phyloP scores from a whole-genome alignment of 2,888 invertebrate species.

The Drosophila multiciliata region DNA sequence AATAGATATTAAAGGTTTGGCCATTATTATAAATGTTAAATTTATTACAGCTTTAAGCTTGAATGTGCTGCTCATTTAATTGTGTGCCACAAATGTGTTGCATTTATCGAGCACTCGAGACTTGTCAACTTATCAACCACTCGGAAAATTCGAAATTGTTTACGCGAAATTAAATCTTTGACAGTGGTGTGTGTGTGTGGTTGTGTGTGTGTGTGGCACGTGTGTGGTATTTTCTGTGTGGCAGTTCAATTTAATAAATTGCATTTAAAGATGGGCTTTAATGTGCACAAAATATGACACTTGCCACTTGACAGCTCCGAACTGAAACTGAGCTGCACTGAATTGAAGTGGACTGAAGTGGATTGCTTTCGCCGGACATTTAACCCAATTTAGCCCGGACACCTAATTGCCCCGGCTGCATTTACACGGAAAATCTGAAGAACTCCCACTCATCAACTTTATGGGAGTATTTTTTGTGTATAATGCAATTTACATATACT shows the following conservation, averaged over 20 bases:
- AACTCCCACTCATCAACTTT: constrained; percentile 43
- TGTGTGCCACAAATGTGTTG: constrained; percentile 6
- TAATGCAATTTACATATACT: constrained; percentile 76
- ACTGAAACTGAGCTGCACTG: constrained; percentile 4
- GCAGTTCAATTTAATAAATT: constrained; percentile 73
- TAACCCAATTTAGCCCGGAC: constrained; percentile 56
- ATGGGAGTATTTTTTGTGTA: constrained; percentile 23
- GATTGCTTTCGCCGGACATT: constrained; percentile 29
- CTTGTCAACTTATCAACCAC: constrained; percentile 12
- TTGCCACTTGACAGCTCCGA: constrained; percentile 8
- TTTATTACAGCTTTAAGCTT: not conserved
- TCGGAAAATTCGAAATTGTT: constrained; percentile 30
- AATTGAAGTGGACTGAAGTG: constrained; percentile 17
- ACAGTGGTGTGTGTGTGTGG: constrained; percentile 4
- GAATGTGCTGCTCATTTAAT: constrained; percentile 28
- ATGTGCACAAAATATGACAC: constrained; percentile 61
- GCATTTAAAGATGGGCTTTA: constrained; percentile 59
- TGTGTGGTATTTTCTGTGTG: constrained; percentile 61
- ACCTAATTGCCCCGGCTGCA: constrained; percentile 68
- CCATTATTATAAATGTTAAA: not conserved
- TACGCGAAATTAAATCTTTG: constrained; percentile 51
- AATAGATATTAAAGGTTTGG: not conserved
- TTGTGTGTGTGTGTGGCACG: constrained; percentile 19
- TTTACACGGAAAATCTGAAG: constrained; percentile 66
- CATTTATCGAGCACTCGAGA: constrained; percentile 7